Conservation (phyloP, 1,140 invertebrate genomes). For the Orius laevigatus region DNA sequence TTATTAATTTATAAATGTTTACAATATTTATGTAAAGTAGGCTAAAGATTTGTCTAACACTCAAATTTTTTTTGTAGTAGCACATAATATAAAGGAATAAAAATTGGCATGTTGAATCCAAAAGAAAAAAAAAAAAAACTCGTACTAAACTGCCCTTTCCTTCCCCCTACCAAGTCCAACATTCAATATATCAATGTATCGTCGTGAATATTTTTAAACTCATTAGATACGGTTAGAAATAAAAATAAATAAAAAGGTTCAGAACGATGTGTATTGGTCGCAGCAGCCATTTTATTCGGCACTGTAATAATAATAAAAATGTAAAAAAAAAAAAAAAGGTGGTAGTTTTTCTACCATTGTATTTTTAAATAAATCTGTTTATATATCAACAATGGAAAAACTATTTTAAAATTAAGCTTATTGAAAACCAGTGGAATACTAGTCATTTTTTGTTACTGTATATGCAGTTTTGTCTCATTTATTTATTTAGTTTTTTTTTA, state of each 20-base stretch:
- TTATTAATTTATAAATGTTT: no score
- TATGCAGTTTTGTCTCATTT: constrained; percentile 2
- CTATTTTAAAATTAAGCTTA: constrained; percentile 9
- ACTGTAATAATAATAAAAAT: constrained; percentile 3
- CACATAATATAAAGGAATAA: no score
- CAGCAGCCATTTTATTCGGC: background rate
- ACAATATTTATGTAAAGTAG: no score
- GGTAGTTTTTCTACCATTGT: background rate
- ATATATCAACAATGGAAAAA: constrained; percentile 8
- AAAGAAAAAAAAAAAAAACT: no score
- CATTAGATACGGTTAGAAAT: background rate
- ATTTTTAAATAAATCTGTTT: constrained; percentile 11
- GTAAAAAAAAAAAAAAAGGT: constrained; percentile 1
- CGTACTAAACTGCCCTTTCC: no score
- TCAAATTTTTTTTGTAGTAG: no score
- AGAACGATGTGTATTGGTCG: background rate
- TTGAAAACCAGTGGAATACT: constrained; percentile 2
- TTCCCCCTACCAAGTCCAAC: background rate
- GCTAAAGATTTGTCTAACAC: no score
- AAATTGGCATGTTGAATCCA: no score
- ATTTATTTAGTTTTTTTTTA: constrained; percentile 10
- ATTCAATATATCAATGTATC: background rate
- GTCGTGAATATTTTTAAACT: background rate
- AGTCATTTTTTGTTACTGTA: constrained; percentile 11
- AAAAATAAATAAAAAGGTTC: constrained; percentile 3